Evolutionary conservation across 2,797 vertebrate genomes (phyloP).

Genomic region (Antennarius maculatus): DNA sequence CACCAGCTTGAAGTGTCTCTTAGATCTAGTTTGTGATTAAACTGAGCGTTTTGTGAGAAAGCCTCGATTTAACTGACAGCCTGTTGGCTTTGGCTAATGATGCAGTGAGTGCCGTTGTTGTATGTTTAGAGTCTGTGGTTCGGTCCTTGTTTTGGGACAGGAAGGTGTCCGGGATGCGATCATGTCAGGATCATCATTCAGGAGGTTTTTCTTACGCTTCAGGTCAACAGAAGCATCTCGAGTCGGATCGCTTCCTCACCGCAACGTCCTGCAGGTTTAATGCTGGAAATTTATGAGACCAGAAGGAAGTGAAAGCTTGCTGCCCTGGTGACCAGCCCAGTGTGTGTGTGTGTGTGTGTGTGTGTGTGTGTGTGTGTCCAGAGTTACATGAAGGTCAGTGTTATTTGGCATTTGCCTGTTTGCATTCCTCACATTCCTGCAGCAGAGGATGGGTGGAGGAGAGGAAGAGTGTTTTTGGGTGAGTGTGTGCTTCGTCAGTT

Average conservation of each 20-base stretch:
- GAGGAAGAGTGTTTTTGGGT: constrained; percentile 43
- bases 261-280: not conserved
- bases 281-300: constrained; percentile 15
- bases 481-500: constrained; percentile 4
- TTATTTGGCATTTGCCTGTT: constrained; percentile 33
- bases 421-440: constrained; percentile 72
- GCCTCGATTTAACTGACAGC: too few relatives aligned
- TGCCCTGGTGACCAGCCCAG: not conserved
- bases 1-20: too few relatives aligned
- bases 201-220: constrained; percentile 2
- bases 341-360: not conserved
- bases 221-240: constrained; percentile 21
- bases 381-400: constrained; percentile 19
- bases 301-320: not conserved
- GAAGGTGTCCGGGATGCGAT: not conserved
- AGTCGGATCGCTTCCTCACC: constrained; percentile 4
- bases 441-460: constrained; percentile 56
- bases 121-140: not conserved
- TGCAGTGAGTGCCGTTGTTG: too few relatives aligned
- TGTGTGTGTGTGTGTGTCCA: not conserved
- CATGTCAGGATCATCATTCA: not conserved
- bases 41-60: too few relatives aligned
- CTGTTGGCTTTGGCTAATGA: too few relatives aligned
- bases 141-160: constrained; percentile 1
- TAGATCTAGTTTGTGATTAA: too few relatives aligned